Conservation (phyloP, 2,888 invertebrate genomes). For the Cheilosia urbana region DNA sequence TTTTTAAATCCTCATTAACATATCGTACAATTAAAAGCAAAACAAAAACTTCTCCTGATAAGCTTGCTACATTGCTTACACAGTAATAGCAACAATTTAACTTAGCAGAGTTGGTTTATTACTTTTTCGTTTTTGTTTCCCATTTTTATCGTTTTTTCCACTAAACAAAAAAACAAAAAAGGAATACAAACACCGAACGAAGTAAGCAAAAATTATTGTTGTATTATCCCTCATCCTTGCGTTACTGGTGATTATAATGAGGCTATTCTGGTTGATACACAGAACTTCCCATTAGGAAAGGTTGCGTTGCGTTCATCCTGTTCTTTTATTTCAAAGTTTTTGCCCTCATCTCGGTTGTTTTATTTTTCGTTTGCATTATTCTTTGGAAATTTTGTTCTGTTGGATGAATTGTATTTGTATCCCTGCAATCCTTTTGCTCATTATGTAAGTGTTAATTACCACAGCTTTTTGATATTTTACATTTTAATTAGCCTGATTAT, state of each 20-base stretch:
- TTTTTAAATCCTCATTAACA: conserved; percentile 27
- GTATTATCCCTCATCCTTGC: conserved; percentile 43
- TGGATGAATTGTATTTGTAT: conserved; percentile 58
- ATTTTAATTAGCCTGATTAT: conserved; percentile 75
- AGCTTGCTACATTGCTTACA: not conserved
- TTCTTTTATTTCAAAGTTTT: conserved; percentile 25
- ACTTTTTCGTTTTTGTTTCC: conserved; percentile 22
- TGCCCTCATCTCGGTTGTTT: not conserved
- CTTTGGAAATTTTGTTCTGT: conserved; percentile 37
- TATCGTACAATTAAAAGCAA: conserved; percentile 10
- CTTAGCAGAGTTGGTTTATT: conserved; percentile 30
- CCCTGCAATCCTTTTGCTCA: conserved; percentile 59
- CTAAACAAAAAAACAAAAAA: conserved; percentile 13
- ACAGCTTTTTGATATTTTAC: conserved; percentile 73
- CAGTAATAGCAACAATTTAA: conserved; percentile 44
- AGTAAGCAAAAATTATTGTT: conserved; percentile 63
- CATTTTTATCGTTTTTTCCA: conserved; percentile 5
- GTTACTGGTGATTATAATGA: conserved; percentile 59
- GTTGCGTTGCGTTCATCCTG: conserved; percentile 53
- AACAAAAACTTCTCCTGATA: not conserved
- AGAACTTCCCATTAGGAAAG: conserved; percentile 61
- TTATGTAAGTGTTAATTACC: conserved; percentile 73
- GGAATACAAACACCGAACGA: conserved; percentile 18
- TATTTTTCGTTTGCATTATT: not conserved
- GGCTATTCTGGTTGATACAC: conserved; percentile 47